A percentile compares a stretch with the other conserved stretches of the same genome.
These are phyloP conservation scores for Anneissia japonica DNA, from an alignment of 35 echinoderm and acorn worm species.

Conservation along the genomic window DNA sequence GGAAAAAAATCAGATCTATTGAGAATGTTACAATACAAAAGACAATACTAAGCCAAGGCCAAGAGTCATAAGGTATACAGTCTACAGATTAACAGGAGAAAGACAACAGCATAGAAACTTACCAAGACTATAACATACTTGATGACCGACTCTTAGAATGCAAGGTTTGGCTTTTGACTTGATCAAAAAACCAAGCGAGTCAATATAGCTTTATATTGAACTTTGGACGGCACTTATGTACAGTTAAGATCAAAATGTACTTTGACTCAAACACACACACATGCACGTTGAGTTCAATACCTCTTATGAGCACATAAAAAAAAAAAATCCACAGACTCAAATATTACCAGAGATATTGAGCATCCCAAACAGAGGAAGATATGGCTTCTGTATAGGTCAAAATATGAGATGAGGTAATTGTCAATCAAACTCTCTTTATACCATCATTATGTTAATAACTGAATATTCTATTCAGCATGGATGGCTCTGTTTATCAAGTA, in stretches of 20 bases:
- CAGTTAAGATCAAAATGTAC: not conserved
- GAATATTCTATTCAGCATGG: not conserved
- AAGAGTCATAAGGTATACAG: no score
- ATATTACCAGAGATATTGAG: no score
- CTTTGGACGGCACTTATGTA: not conserved
- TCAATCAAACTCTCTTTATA: not conserved
- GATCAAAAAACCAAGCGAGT: not conserved
- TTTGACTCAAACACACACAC: not conserved
- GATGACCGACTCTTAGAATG: not conserved
- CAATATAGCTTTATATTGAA: not conserved
- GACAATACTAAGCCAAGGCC: not conserved
- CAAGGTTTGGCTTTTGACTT: not conserved
- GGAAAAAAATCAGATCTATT: not conserved
- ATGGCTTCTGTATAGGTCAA: no score
- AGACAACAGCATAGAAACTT: no score
- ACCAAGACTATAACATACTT: not conserved
- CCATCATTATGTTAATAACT: slow-evolving; percentile 2
- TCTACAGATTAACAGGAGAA: not conserved
- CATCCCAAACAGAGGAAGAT: no score
- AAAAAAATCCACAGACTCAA: no score
- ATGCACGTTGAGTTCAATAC: no score
- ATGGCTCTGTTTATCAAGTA: not conserved
- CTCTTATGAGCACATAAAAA: no score
- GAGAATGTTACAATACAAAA: not conserved
- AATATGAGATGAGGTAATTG: no score